phyloP scores from a whole-genome alignment of 2,113 vertebrate species.

The Strix uralensis region DNA sequence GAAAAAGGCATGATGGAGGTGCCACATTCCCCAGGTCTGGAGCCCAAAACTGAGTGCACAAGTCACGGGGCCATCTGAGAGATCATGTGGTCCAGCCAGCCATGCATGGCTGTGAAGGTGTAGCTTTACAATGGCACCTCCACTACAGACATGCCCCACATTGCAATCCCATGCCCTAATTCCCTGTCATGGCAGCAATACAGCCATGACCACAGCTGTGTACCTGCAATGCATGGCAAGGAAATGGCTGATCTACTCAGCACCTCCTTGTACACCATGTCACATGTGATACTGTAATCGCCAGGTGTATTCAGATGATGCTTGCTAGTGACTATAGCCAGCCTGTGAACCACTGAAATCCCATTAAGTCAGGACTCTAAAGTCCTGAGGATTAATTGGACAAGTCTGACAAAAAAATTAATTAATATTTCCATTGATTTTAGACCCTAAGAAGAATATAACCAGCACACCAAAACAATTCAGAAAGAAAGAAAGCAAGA shows the following conservation, averaged over 20 bases:
- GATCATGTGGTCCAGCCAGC: not conserved
- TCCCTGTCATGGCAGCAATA: rapidly evolving
- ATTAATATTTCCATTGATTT: not conserved
- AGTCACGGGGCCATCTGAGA: not conserved
- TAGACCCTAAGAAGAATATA: not conserved
- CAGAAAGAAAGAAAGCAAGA: not conserved
- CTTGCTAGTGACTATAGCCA: not conserved
- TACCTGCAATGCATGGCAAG: not conserved
- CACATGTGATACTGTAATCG: not conserved
- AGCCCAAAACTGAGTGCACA: not conserved
- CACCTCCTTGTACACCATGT: not conserved
- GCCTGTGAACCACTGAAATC: not conserved
- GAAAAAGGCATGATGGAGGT: not conserved
- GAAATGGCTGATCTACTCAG: not conserved
- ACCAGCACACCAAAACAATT: not conserved
- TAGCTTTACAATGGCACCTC: not conserved
- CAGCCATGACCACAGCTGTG: rapidly evolving
- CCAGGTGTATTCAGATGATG: not conserved
- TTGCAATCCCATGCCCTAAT: not conserved
- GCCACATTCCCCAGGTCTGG: not conserved
- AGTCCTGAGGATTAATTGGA: not conserved
- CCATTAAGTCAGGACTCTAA: not conserved
- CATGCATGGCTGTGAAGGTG: not conserved
- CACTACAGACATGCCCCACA: rapidly evolving
- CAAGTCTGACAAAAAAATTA: not conserved